These are phyloP conservation scores for Chaetophractus vellerosus DNA, from an alignment of 2,797 vertebrate species.

Conservation along the genomic window DNA sequence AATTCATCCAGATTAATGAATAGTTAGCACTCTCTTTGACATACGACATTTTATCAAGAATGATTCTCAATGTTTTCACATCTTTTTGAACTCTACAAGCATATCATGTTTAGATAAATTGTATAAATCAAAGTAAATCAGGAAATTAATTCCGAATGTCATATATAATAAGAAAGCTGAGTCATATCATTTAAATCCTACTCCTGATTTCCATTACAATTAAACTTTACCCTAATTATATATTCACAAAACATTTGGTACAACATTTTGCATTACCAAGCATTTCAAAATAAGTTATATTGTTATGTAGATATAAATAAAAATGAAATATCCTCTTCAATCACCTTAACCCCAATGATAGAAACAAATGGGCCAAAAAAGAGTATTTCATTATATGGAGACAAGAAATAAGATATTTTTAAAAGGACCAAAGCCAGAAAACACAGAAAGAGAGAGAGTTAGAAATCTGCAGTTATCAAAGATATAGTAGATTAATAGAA, in stretches of 20 bases:
- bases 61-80: conserved; percentile 11
- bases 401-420: neutral
- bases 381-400: neutral
- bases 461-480: conserved; percentile 39
- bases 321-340: neutral
- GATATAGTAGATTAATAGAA: neutral
- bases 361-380: conserved; percentile 22
- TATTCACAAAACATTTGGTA: neutral
- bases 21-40: conserved; percentile 8
- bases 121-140: conserved; percentile 58
- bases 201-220: neutral
- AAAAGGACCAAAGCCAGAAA: neutral
- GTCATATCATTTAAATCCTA: neutral
- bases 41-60: neutral
- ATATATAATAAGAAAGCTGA: conserved; percentile 7
- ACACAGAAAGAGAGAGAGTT: neutral
- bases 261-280: neutral
- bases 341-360: neutral
- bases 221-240: neutral
- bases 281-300: conserved; percentile 21
- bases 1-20: neutral
- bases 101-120: conserved; percentile 26
- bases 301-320: conserved; percentile 1
- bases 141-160: conserved; percentile 21
- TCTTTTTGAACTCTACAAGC: conserved; percentile 47